Evolutionary conservation across 2,113 vertebrate species (phyloP), one percentile per base, ranked within the genome.

Genomic region (Zootoca vivipara): DNA sequence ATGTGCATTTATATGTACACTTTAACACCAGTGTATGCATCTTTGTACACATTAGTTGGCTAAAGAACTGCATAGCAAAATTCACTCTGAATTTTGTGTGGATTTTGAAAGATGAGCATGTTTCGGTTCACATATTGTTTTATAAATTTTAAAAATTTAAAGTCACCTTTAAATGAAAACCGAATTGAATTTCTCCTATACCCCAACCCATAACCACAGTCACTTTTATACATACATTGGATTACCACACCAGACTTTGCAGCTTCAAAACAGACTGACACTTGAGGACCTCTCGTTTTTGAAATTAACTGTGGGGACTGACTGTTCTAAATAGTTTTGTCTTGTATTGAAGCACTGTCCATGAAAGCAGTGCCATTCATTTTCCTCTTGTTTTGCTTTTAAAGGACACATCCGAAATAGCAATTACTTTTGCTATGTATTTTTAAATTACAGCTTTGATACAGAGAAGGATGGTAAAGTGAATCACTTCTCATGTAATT

Each of bases 351-450:
- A 30, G 72, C 79, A 6, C 5, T 0, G 0, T 69, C 67, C 81
- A n/a, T 73, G 90, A 86, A 78, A 85, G 3, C 85, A 33, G 13
- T 35, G 2, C 87, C 85, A 40, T 70, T 89, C 69, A 58, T 87
- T 58, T 90, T 70, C 18, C 38, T 73, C 90, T 89, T 79, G 16
- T 3, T 77, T 56, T 28, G 52, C 73, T 85, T 86, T 78, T 89
- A 82, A 72, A 80, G 65, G 78, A 87, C 86, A 87, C 82, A 80
- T n/a, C 82, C 77, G 89, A 90, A 89, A 82, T 89, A 79, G 89
- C 75, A 85, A 40, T 79, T 81, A 38, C 78, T 73, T 82, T 7
- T 83, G 73, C 22, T 70, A 70, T 90, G 92, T 91, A 70, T 93
- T 89, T 92, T 92, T 65, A 80, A 91, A 64, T 75, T 35, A 24